A percentile compares a stretch with the other conserved stretches of the same genome.
phyloP scores from a whole-genome alignment of 2,888 invertebrate species.

The Pachymerium ferrugineum region DNA sequence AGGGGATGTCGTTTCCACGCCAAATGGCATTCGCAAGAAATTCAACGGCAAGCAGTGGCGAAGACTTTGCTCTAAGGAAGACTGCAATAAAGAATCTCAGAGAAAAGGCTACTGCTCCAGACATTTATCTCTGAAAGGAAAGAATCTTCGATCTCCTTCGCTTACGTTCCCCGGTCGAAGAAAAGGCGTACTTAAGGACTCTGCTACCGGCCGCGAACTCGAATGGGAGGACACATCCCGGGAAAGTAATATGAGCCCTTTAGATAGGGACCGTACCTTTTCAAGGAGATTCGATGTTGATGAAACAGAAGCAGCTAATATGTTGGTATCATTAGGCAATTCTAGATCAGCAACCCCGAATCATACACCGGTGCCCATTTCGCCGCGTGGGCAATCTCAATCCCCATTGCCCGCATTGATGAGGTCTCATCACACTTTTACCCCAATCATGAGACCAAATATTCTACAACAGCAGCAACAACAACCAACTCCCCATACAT shows the following conservation, averaged over 20 bases:
- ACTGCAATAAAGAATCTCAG: conserved; percentile 95
- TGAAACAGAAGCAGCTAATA: conserved; percentile 94
- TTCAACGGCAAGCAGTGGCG: conserved; percentile 99
- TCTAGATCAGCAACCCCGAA: conserved; percentile 75
- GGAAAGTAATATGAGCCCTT: conserved; percentile 67
- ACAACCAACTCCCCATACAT: conserved; percentile 39
- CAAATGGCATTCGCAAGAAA: conserved; percentile 94
- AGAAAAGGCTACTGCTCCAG: conserved; percentile 93
- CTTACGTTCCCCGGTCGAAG: conserved; percentile 42
- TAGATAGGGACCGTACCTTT: conserved; percentile 37
- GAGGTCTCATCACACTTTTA: conserved; percentile 73
- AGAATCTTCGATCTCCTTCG: conserved; percentile 46
- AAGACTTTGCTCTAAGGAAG: conserved; percentile 88
- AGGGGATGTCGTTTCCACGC: conserved; percentile 90
- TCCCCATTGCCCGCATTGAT: conserved; percentile 39
- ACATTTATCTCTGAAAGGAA: conserved; percentile 85
- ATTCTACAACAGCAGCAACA: not conserved
- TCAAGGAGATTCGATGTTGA: conserved; percentile 83
- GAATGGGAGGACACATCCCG: conserved; percentile 85
- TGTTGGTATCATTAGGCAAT: conserved; percentile 89
- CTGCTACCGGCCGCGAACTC: conserved; percentile 47
- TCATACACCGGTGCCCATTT: conserved; percentile 41
- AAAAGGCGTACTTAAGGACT: conserved; percentile 45
- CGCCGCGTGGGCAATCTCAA: conserved; percentile 40
- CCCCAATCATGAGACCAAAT: conserved; percentile 71